Percentiles rank a stretch among this genome's conserved stretches.
Conservation (phyloP, 2,113 vertebrate species). For the Nanorana parkeri region DNA sequence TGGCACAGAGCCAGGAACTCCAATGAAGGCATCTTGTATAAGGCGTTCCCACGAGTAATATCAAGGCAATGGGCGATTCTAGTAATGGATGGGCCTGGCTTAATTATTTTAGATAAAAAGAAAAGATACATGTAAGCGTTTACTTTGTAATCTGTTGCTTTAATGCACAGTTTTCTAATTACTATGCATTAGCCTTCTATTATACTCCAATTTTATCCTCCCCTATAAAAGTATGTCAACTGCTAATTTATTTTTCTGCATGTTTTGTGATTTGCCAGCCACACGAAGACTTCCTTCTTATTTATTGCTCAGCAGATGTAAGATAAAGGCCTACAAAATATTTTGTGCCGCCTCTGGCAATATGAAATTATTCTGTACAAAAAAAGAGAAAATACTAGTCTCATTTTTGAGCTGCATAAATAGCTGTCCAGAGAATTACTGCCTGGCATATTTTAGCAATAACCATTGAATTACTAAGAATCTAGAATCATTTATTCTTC, state of each 20-base stretch:
- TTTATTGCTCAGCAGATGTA: conserved; percentile 25
- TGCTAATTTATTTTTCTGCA: conserved; percentile 18
- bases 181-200: not conserved
- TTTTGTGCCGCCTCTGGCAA: conserved; percentile 26
- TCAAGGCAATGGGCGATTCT: too few relatives aligned
- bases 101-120: too few relatives aligned
- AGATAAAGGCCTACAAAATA: conserved; percentile 30
- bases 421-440: conserved; percentile 37
- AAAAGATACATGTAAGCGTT: too few relatives aligned
- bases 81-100: too few relatives aligned
- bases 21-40: too few relatives aligned
- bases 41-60: too few relatives aligned
- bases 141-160: too few relatives aligned
- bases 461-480: conserved; percentile 30
- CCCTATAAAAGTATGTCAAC: conserved; percentile 9
- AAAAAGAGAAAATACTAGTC: conserved; percentile 3
- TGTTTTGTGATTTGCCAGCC: conserved; percentile 18
- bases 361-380: conserved; percentile 22
- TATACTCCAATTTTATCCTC: conserved; percentile 4
- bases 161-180: too few relatives aligned
- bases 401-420: conserved; percentile 30
- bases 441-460: conserved; percentile 38
- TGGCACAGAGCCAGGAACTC: too few relatives aligned
- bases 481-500: conserved; percentile 29
- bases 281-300: conserved; percentile 4